Evolutionary conservation across 2,113 vertebrate genomes (phyloP).

Genomic region (human (Homo sapiens)): DNA sequence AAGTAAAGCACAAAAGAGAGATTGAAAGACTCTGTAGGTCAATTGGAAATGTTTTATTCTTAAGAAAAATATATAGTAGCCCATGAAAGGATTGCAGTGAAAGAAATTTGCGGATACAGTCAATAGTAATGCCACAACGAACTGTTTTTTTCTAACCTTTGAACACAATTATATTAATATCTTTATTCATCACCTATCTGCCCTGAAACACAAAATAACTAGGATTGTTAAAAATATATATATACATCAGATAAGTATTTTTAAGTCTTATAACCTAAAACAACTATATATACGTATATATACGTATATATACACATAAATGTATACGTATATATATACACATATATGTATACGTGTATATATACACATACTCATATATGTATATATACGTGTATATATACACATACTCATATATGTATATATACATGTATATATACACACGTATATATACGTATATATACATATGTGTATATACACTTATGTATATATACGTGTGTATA

Average conservation of each 20-base stretch:
- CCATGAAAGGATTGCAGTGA: not conserved
- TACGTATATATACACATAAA: too few species aligned
- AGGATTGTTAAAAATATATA: not conserved
- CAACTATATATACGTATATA: too few species aligned
- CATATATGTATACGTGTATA: too few species aligned
- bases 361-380: too few species aligned
- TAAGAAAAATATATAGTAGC: not conserved
- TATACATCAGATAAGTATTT: not conserved
- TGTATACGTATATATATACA: too few species aligned
- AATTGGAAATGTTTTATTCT: not conserved
- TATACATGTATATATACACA: too few species aligned
- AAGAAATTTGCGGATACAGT: not conserved
- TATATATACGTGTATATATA: too few species aligned
- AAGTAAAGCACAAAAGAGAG: not conserved
- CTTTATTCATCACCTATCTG: not conserved
- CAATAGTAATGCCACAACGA: not conserved
- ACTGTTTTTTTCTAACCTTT: not conserved
- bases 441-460: too few species aligned
- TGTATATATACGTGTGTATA: too few species aligned
- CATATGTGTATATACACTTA: too few species aligned
- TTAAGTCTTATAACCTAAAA: not conserved
- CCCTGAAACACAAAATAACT: not conserved
- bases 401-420: too few species aligned
- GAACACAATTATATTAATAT: not conserved
- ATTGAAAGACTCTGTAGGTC: not conserved